These are phyloP conservation scores for Bibio marci DNA, from an alignment of 2,888 invertebrate genomes.

Conservation along the genomic window DNA sequence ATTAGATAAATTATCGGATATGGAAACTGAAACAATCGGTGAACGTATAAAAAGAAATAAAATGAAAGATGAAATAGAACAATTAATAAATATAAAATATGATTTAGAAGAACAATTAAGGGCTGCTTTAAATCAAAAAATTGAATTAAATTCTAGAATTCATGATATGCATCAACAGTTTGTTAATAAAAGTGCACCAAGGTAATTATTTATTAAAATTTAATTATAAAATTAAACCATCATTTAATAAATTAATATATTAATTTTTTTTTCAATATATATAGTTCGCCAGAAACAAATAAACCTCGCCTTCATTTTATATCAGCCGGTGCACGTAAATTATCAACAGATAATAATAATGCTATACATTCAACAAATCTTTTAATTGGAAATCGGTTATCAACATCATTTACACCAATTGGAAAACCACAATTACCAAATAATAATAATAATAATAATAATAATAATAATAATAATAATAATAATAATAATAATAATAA, in stretches of 20 bases:
- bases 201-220: conserved; percentile 16
- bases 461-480: background rate
- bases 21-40: conserved; percentile 57
- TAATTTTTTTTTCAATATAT: background rate
- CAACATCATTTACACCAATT: conserved; percentile 4
- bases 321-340: conserved; percentile 2
- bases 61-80: conserved; percentile 44
- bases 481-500: background rate
- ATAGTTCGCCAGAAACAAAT: conserved; percentile 23
- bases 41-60: conserved; percentile 46
- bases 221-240: background rate
- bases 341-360: conserved; percentile 3
- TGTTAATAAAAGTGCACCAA: conserved; percentile 26
- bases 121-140: conserved; percentile 36
- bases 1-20: conserved; percentile 54
- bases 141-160: conserved; percentile 38
- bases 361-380: conserved; percentile 1
- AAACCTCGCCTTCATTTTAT: conserved; percentile 15
- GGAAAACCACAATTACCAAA: conserved; percentile 4
- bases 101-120: conserved; percentile 42
- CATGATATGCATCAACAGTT: conserved; percentile 32
- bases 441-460: background rate
- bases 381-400: conserved; percentile 1
- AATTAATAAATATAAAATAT: conserved; percentile 36
- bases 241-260: background rate